Evolutionary conservation across 2,888 invertebrate genomes (phyloP), one percentile per base, ranked within the genome.

Genomic region (Aleiodes leptofemur): DNA sequence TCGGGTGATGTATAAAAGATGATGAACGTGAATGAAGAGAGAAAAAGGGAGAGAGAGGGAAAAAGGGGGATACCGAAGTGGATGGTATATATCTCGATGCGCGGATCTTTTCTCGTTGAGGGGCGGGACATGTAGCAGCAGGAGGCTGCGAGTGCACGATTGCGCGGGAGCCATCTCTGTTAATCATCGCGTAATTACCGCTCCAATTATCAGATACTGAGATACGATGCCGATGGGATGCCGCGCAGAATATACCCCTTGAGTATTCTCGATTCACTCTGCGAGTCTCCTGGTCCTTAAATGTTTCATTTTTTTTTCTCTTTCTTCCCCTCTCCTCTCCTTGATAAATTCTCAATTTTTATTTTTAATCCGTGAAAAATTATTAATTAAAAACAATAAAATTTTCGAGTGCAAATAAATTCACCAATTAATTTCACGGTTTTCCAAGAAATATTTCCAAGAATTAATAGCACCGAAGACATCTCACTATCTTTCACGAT

Each of bases 131-230:
- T 56, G 38, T 59, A 69, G 61, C 23, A 13, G 23, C 31, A 72
- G 38, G 59, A 59, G 53, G 56, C 61, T 34, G 70, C 61, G 76
- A 74, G 77, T 61, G 84, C 82, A 85, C 81, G 85, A 83, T 72
- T 85, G 87, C 87, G 88, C 88, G 87, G 88, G 86, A 88, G 88
- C 88, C 86, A 87, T 88, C 87, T 86, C 87, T 85, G 87, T 88
- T 88, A 88, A 88, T 88, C 88, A 88, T 88, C 87, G 86, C 85
- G 84, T 88, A 88, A 88, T 88, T 88, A 88, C 87, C 86, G 84
- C 84, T 86, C 85, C 85, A 86, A 88, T 88, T 88, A 88, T 88
- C 87, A 86, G 88, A 88, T 88, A 85, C 83, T 79, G 83, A 86
- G 87, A 88, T 88, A 87, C 82, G 82, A 81, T 70, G 76, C 77